Evolutionary conservation across 2,797 vertebrate species (phyloP).

Genomic region (Lateolabrax maculatus): DNA sequence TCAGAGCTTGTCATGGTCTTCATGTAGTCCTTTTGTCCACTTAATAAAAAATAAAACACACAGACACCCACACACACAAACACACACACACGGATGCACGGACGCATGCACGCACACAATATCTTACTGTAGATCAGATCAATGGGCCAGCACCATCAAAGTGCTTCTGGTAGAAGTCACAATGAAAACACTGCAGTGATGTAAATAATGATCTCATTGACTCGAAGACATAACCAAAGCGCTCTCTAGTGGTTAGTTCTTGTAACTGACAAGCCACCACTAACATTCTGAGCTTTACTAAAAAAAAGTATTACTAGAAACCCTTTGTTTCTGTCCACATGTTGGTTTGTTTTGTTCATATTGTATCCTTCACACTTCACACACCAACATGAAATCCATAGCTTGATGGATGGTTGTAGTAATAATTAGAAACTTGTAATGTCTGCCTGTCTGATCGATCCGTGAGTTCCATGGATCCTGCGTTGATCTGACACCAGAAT

Average conservation of each 20-base stretch:
- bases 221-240: conserved; percentile 20
- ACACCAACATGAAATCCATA: conserved; percentile 14
- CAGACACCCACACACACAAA: not conserved
- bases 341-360: too few relatives aligned
- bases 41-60: not conserved
- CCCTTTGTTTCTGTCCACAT: not conserved
- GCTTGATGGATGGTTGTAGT: conserved; percentile 48
- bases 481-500: conserved; percentile 47
- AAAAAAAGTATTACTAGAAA: not conserved
- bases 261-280: conserved; percentile 23
- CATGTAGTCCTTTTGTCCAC: not conserved
- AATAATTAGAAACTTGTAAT: conserved; percentile 54
- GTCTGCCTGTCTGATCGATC: conserved; percentile 54
- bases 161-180: conserved; percentile 3
- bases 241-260: conserved; percentile 45
- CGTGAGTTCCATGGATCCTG: not conserved
- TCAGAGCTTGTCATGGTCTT: not conserved
- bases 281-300: not conserved
- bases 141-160: not conserved
- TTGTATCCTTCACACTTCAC: not conserved
- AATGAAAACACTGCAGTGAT: conserved; percentile 29
- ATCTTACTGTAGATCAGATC: not conserved
- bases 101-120: not conserved
- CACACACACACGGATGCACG: not conserved
- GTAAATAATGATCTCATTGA: conserved; percentile 9